Evolutionary conservation across 2,113 vertebrate genomes (phyloP), one percentile per base, ranked within the genome.

Genomic region (Phocoena sinus): DNA sequence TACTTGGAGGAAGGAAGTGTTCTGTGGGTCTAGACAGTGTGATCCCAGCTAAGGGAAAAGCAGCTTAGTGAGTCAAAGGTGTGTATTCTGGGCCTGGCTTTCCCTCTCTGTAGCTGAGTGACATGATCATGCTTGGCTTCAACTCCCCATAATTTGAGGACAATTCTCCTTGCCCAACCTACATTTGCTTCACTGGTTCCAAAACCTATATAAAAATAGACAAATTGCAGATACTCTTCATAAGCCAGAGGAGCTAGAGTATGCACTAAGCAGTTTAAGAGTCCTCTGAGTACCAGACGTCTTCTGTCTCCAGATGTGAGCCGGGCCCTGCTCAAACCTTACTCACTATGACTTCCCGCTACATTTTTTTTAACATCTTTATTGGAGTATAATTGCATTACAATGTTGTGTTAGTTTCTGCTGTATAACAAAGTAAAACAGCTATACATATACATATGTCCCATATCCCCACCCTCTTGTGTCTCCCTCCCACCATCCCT

Each of bases 41-140:
- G 47, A 76, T 33, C 2, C 12, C 17, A 28, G 36, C 3, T 31
- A 63, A 74, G 44, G 23, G 18, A 31, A 63, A 31, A 15, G 50
- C 3, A 74, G 2, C 47, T 73, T 8, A 28, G 17, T 44, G 47
- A 83, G 2, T 56, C 28, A n/a, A 15, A 41, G 31, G 3, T 2
- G 0, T 10, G 0, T 36, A 60, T 1, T 73, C 8, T 36, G 8
- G 17, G 3, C 33, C 25, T 58, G 58, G 8, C 0, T 58, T 62
- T 74, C 20, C 12, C 36, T 86, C 41, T 26, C 0, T 62, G 26
- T 25, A 31, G 12, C 21, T 62, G 14, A 83, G 15, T 50, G 41
- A 36, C 33, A 15, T 3, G 13, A 44, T 11, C 6, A 41, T 63
- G n/a, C 44, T 81, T 65, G 8, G 10, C 31, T 21, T 77, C 60